Percentiles rank a stretch among this genome's conserved stretches.
These are phyloP conservation scores for Malurus leucopterus DNA, from an alignment of 2,797 vertebrate species.

Conservation along the genomic window DNA sequence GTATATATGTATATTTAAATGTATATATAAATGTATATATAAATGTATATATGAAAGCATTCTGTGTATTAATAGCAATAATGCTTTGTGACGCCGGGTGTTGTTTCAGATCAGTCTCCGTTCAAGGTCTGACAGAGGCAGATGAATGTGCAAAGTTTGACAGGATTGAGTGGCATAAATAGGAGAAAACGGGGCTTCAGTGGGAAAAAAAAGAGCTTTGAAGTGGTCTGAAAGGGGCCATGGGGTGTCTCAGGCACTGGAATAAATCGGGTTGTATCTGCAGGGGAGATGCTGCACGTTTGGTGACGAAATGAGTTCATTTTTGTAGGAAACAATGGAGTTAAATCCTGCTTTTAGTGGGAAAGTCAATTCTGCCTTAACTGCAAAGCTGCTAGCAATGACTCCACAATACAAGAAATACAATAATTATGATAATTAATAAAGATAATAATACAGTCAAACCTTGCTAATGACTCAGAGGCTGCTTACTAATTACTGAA, in stretches of 20 bases:
- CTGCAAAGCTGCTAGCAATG: background rate
- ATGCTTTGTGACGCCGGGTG: background rate
- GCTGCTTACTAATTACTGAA: slow-evolving; percentile 54
- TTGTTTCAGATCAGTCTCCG: background rate
- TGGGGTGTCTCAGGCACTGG: background rate
- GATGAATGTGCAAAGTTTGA: background rate
- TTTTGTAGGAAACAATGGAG: background rate
- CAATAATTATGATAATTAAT: slow-evolving; percentile 61
- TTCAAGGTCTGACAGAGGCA: background rate
- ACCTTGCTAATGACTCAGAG: slow-evolving; percentile 56
- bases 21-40: no score
- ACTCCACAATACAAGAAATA: slow-evolving; percentile 28
- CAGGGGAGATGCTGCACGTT: background rate
- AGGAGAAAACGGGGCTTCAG: background rate
- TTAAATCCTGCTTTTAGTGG: background rate
- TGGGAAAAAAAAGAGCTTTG: background rate
- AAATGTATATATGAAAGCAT: no score
- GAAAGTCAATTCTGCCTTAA: slow-evolving; percentile 17
- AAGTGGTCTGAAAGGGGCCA: background rate
- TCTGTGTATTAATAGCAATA: slow-evolving; percentile 17
- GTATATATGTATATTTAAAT: accelerated
- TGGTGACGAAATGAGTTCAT: background rate
- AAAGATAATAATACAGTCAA: slow-evolving; percentile 59
- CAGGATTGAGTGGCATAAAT: background rate
- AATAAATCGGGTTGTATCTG: background rate